Conservation (phyloP, 1,140 invertebrate species). For the Pseudobourletiella spinata region DNA sequence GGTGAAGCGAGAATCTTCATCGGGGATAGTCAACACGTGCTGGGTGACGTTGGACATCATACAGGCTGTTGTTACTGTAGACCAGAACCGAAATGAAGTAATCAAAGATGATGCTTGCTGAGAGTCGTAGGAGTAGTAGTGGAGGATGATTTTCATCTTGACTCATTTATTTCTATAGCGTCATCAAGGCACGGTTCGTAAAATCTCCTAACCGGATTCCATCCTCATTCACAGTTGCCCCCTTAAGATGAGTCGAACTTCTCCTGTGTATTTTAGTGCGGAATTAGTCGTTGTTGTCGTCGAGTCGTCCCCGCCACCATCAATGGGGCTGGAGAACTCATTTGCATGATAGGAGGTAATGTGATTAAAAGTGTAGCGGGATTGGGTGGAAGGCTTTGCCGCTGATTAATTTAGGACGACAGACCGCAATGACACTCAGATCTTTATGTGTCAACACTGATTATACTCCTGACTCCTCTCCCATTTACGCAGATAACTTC, state of each 20-base stretch:
- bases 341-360: constrained; percentile 25
- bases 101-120: not conserved
- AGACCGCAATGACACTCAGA: constrained; percentile 23
- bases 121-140: no score
- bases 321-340: constrained; percentile 14
- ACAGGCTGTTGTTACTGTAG: no score
- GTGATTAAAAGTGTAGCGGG: constrained; percentile 24
- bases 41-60: no score
- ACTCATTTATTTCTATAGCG: not conserved
- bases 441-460: constrained; percentile 28
- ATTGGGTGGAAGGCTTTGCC: constrained; percentile 2
- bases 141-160: not conserved
- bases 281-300: no score
- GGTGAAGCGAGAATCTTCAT: no score
- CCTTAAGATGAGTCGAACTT: not conserved
- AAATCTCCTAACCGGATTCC: not conserved
- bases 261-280: no score
- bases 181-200: not conserved
- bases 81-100: no score
- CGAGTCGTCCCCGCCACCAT: no score
- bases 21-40: no score
- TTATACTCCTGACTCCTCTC: constrained; percentile 19
- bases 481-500: constrained; percentile 17
- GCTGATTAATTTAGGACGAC: constrained; percentile 22
- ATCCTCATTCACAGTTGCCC: not conserved